Evolutionary conservation across 2,888 invertebrate genomes (phyloP).

Genomic region (Melolontha melolontha): DNA sequence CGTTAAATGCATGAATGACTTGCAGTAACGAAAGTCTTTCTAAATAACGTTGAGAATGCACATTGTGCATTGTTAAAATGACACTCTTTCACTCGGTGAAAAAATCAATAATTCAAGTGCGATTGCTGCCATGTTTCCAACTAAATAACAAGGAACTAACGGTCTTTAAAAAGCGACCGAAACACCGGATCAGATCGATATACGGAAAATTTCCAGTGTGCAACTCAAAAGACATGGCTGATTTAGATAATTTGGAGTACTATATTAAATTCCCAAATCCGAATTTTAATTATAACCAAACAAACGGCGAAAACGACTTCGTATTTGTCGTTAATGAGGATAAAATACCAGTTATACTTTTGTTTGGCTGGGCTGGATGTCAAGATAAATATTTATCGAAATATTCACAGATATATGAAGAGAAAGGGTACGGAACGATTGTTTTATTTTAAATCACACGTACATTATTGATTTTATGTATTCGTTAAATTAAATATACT

Average conservation of each 20-base stretch:
- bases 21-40: too few relatives aligned
- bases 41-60: too few relatives aligned
- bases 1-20: too few relatives aligned
- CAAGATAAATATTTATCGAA: constrained; percentile 82
- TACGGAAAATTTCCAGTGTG: constrained; percentile 34
- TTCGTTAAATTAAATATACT: too few relatives aligned
- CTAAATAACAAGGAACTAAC: constrained; percentile 11
- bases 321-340: constrained; percentile 72
- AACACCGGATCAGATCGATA: constrained; percentile 19
- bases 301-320: constrained; percentile 65
- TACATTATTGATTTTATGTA: too few relatives aligned
- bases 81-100: neutral
- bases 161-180: neutral
- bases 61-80: too few relatives aligned
- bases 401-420: constrained; percentile 83
- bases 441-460: too few relatives aligned
- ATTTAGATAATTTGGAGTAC: constrained; percentile 70
- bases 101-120: constrained; percentile 21
- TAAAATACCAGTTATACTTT: constrained; percentile 76
- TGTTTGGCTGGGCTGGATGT: constrained; percentile 86
- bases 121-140: neutral
- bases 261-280: constrained; percentile 73
- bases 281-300: constrained; percentile 63
- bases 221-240: constrained; percentile 54
- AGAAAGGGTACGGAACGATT: constrained; percentile 72